Base-by-base conservation (phyloP, 2,113 vertebrate species). In the Sterrhoptilus dennistouni region DNA sequence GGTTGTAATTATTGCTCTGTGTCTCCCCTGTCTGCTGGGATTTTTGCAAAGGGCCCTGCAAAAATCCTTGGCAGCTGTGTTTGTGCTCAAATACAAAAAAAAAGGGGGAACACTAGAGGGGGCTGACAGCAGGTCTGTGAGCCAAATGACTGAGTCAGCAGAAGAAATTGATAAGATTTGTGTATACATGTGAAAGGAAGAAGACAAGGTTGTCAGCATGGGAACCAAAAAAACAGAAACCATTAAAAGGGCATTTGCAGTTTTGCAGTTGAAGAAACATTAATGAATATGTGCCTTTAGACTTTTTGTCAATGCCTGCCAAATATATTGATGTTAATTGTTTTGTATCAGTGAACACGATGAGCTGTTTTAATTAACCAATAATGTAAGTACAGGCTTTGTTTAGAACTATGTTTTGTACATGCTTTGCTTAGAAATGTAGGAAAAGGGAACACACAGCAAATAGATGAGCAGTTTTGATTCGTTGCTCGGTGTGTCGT, bases 401-500 rank as follows among this genome's bases (percentile, higher is more conserved):
- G 57, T n/a, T n/a, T 57, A 57, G 21, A 22, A 56, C 33, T 12
- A 33, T 22, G 12, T 56, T n/a, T 12, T n/a, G 20, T 14, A 35
- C n/a, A 24, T 2, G 2, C 21, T 25, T 59, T 59, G 56, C 27
- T 60, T 60, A 36, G 59, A 38, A 61, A 28, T 38, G 17, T 20
- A 38, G 28, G 12, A 38, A 61, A 61, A 61, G 11, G 36, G 36
- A 28, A 38, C 59, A 36, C 57, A 36, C 35, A 38, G 35, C 11
- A 61, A 38, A 61, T 38, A 61, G 8, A 27, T 12, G 35, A 61
- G 25, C 28, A 28, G 25, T 36, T 61, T 61, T 38, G 25, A 61
- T 13, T 38, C 2, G 1, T 28, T 61, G 36, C 59, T 27, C 2
- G 2, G 16, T 27, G 35, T 60, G 25, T 61, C 2, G 2, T 19